Percentiles rank a stretch among this genome's conserved stretches.
phyloP scores from a whole-genome alignment of 2,888 invertebrate genomes.

The Eupithecia subfuscata region DNA sequence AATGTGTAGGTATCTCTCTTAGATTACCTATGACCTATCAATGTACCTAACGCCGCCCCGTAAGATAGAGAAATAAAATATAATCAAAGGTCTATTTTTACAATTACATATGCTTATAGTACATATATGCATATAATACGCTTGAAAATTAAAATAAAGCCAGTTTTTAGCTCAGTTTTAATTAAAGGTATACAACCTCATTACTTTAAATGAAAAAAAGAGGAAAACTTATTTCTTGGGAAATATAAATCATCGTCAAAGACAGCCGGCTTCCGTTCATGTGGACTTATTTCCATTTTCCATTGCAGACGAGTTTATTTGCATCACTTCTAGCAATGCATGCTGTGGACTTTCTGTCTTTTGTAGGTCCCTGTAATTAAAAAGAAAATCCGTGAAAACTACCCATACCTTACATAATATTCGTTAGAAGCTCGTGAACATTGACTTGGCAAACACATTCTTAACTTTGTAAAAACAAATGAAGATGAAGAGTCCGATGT shows the following conservation, averaged over 20 bases:
- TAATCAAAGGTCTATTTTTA: background rate
- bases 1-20: background rate
- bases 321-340: constrained; percentile 6
- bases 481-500: background rate
- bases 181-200: background rate
- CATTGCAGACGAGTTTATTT: constrained; percentile 33
- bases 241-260: constrained; percentile 42
- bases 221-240: constrained; percentile 3
- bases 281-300: constrained; percentile 30
- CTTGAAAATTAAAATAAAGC: background rate
- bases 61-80: background rate
- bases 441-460: background rate
- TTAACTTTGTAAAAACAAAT: background rate
- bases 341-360: background rate
- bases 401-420: background rate
- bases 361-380: background rate
- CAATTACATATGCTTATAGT: too few species aligned
- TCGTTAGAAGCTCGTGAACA: background rate
- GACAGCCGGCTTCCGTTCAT: constrained; percentile 14
- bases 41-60: background rate
- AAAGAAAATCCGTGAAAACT: background rate
- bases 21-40: background rate
- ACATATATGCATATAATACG: too few species aligned
- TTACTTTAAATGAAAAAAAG: background rate
- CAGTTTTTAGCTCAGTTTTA: background rate